Evolutionary conservation across 2,888 invertebrate species (phyloP).

Genomic region (Maniola hyperantus): DNA sequence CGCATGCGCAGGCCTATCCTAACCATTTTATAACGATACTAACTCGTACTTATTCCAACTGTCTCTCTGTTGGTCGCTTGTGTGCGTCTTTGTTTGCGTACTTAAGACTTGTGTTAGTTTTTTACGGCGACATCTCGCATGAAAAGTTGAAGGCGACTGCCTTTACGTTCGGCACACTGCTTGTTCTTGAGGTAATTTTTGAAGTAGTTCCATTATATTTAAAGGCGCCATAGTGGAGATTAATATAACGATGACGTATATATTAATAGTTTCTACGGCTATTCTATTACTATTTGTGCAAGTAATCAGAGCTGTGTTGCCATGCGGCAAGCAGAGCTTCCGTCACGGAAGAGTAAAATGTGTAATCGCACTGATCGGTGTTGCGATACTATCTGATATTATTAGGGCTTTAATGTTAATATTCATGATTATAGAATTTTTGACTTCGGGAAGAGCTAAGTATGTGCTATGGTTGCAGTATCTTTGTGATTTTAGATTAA

Average conservation of each 20-base stretch:
- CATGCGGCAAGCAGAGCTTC: constrained; percentile 17
- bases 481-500: constrained; percentile 26
- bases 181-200: constrained; percentile 25
- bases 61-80: constrained; percentile 37
- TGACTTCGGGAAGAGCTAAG: neutral
- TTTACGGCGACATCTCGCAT: constrained; percentile 31
- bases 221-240: too few relatives aligned
- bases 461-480: neutral
- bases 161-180: constrained; percentile 26
- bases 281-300: constrained; percentile 33
- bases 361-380: constrained; percentile 19
- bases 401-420: constrained; percentile 13
- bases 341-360: constrained; percentile 8
- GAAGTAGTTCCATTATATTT: constrained; percentile 25
- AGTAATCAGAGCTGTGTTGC: constrained; percentile 30
- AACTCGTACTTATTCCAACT: constrained; percentile 32
- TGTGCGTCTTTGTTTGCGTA: constrained; percentile 38
- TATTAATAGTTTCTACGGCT: constrained; percentile 27
- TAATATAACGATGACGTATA: constrained; percentile 2
- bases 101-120: constrained; percentile 37
- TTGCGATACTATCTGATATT: constrained; percentile 36
- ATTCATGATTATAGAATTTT: neutral
- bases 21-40: constrained; percentile 2
- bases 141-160: constrained; percentile 33
- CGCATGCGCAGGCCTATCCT: neutral